Base-by-base conservation (phyloP, 2,113 vertebrate species). In the Machaerirhynchus nigripectus region DNA sequence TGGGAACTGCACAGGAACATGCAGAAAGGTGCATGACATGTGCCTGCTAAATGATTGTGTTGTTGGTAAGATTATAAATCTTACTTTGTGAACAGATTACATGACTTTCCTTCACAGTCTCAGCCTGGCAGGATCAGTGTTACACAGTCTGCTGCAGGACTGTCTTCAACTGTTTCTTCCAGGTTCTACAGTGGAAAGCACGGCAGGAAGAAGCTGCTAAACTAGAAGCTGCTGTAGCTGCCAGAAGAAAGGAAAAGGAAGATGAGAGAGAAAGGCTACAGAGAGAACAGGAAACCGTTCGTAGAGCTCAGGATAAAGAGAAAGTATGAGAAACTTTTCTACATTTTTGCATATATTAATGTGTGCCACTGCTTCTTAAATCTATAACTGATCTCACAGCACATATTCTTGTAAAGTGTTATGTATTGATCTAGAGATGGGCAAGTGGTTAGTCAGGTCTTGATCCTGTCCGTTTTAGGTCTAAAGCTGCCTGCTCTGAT, bases 121-220 rank as follows among this genome's bases (percentile, higher is more conserved):
- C 19, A 8, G 52, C 35, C 30, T 91, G 77, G 74, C 73, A 74
- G 83, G 42, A 12, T 52, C 40, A 13, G 21, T 37, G 11, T 42
- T 35, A 10, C 33, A 23, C 44, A 20, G 33, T 7, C 39, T 80
- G 49, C 61, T 75, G 64, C 40, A 50, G 30, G 23, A 31, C 50
- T 74, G 42, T 46, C 28, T 47, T 81, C 67, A 24, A 67, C 73
- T 5, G 1, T 65, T 89, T 81, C 84, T 83, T 97, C 61, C 95
- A 99, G 99, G 97, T 99, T 92, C 97, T 98, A 52, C 98, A 98
- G 56, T 99, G 99, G 99, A 98, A 96, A 87, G 96, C 95, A 44
- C 98, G 98, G 84, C 99, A 99, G 97, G 98, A 99, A 95, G 99
- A 99, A 96, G 97, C 98, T 90, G 97, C 98, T 11, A 97, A 91